Evolutionary conservation across 2,888 invertebrate genomes (phyloP), one percentile per base, ranked within the genome.

Genomic region (Volucella zonaria): DNA sequence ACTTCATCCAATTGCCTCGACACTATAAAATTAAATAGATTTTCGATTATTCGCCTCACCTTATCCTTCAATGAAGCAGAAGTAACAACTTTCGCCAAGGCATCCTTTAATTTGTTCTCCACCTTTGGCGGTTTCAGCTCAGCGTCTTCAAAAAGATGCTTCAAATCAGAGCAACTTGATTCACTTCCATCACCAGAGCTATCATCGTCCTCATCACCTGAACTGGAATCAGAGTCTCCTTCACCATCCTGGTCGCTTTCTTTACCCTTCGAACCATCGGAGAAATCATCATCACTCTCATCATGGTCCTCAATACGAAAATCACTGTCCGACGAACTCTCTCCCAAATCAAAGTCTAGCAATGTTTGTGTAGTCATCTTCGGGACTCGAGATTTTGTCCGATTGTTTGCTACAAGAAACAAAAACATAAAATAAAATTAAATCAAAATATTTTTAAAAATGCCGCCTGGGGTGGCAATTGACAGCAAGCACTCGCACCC

Each of bases 301-400:
- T 94, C 94, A 89, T 96, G 96, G 90, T 96, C 96, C 90, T 97
- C 97, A 79, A 97, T 97, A 71, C 97, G 94, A 92, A 98, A 98
- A 92, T 98, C 98, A 81, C 97, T 98, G 92, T 98, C 98, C 90
- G 98, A 97, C 0, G 97, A 97, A 90, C 97, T 97, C 79, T 96
- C 97, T 47, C 96, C 97, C 80, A 97, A 93, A 92, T 97, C 97
- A 88, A 97, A 96, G 91, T 96, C 96, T 66, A 96, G 92, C 75
- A 97, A 92, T 8, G 96, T 95, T 86, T 96, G 95, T 52, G 95
- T 94, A 9, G 95, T 94, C 89, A 92, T 90, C 87, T 92, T 91
- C 11, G 91, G 89, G 94, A 95, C 78, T 95, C 96, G 82, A 95
- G 96, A 91, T 96, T 97, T 45, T 96, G 96, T 90, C 95, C 94